Percentiles rank a stretch among this genome's conserved stretches.
Conservation (phyloP, 2,888 invertebrate species). For the Drosophila paranaensis region DNA sequence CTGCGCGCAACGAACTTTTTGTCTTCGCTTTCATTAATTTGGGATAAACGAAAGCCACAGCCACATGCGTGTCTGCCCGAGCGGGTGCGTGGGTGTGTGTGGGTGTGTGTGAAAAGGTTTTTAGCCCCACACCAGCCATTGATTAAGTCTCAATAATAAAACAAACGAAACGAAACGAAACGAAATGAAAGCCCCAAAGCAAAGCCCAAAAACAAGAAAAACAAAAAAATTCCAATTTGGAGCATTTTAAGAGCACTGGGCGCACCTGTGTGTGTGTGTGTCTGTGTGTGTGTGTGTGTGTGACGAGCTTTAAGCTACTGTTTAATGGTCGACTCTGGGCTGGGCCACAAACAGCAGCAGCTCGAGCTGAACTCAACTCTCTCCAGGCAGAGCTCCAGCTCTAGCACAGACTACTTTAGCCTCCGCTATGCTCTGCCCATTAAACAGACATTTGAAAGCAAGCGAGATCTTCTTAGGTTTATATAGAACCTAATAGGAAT, state of each 20-base stretch:
- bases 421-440: no score
- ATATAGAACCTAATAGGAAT: no score
- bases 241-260: conserved; percentile 47
- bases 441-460: no score
- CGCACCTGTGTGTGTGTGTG: conserved; percentile 7
- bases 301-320: conserved; percentile 39
- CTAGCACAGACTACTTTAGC: no score
- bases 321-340: conserved; percentile 24
- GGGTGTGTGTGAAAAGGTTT: conserved; percentile 46
- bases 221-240: conserved; percentile 41
- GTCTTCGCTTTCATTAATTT: conserved; percentile 82
- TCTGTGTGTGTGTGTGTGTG: conserved; percentile 6
- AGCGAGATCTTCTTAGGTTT: no score
- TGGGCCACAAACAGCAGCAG: not conserved
- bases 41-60: conserved; percentile 84
- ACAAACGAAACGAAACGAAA: conserved; percentile 52
- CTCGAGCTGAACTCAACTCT: not conserved
- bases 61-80: conserved; percentile 49
- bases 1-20: conserved; percentile 55
- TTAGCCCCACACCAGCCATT: conserved; percentile 41
- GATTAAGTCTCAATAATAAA: conserved; percentile 70
- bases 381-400: no score
- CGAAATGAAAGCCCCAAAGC: conserved; percentile 48
- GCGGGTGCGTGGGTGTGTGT: not conserved
- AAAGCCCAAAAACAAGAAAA: conserved; percentile 10